These are phyloP conservation scores for Phrixothrix hirtus DNA, from an alignment of 2,888 invertebrate genomes.

Conservation along the genomic window DNA sequence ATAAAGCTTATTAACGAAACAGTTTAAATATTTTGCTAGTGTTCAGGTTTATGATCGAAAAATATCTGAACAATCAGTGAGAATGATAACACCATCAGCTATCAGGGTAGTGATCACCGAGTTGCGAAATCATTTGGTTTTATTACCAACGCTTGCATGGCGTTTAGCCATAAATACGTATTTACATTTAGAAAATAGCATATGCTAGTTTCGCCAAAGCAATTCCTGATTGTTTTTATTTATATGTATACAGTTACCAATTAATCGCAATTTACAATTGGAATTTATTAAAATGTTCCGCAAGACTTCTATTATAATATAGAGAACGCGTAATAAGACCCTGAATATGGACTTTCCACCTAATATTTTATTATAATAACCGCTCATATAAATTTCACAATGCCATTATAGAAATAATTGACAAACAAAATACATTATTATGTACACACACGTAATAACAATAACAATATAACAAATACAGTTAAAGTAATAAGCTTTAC, in stretches of 20 bases:
- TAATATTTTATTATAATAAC: conserved; percentile 22
- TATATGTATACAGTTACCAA: conserved; percentile 14
- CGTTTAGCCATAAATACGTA: conserved; percentile 46
- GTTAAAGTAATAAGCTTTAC: conserved; percentile 34
- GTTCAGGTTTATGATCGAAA: conserved; percentile 48
- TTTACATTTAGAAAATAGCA: conserved; percentile 44
- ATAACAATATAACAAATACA: conserved; percentile 44
- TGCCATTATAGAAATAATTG: conserved; percentile 24
- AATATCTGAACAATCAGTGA: conserved; percentile 52
- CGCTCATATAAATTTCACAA: conserved; percentile 23
- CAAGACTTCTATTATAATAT: not conserved
- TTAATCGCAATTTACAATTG: conserved; percentile 17
- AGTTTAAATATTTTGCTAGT: conserved; percentile 50
- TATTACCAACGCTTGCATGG: conserved; percentile 46
- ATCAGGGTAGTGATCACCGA: conserved; percentile 51
- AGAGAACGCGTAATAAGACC: conserved; percentile 7
- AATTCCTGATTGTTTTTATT: conserved; percentile 35
- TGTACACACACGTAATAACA: conserved; percentile 39
- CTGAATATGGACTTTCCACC: conserved; percentile 19
- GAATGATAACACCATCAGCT: conserved; percentile 54
- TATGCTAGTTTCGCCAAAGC: conserved; percentile 42
- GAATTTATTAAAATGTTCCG: conserved; percentile 7
- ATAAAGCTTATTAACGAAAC: conserved; percentile 48
- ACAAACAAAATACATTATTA: conserved; percentile 27
- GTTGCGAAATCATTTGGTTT: conserved; percentile 53